Evolutionary conservation across 1,140 invertebrate genomes (phyloP), one percentile per base, ranked within the genome.

Genomic region (Helicoverpa zea): DNA sequence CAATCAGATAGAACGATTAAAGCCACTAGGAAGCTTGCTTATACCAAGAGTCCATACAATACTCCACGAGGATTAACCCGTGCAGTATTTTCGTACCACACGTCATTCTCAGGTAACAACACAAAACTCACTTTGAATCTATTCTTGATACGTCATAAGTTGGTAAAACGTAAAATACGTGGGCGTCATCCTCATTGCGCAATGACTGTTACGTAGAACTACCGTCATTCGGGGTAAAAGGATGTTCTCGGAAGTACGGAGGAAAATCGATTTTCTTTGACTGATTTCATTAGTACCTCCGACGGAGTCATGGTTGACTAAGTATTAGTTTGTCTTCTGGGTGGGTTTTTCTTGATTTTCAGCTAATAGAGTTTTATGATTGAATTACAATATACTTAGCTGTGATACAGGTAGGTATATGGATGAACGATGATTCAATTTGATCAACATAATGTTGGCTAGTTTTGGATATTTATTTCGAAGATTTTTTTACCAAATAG

Each of bases 181-280:
- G n/a, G 63, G 3, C 63, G 63, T 66, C 63, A 66, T 66, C 3
- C 16, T 13, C n/a, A 49, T 66, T 43, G 18, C 63, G 16, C 18
- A 66, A 66, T 43, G n/a, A 4, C 9, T 35, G 5, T 64, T 66
- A 66, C 43, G 7, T 18, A n/a, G 66, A 70, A 70, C 49, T 13
- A 49, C 12, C 49, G 4, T 52, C 43, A 10, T 70, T 70, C 23
- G 23, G 5, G 7, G 5, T 14, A 52, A 70, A 52, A 23, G 18
- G 47, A 54, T 52, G 49, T 23, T 51, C 47, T 61, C 12, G 49
- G 52, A 70, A 66, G 14, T 35, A 5, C 16, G n/a, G 66, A 81
- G 79, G 51, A 52, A 73, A 80, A 74, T 43, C 14, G n/a, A 74
- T 54, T 73, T 73, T 73, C 75, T 49, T 77, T 16, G n/a, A 64